Evolutionary conservation across 2,797 vertebrate species (phyloP).

Genomic region (Amazona ochrocephala): DNA sequence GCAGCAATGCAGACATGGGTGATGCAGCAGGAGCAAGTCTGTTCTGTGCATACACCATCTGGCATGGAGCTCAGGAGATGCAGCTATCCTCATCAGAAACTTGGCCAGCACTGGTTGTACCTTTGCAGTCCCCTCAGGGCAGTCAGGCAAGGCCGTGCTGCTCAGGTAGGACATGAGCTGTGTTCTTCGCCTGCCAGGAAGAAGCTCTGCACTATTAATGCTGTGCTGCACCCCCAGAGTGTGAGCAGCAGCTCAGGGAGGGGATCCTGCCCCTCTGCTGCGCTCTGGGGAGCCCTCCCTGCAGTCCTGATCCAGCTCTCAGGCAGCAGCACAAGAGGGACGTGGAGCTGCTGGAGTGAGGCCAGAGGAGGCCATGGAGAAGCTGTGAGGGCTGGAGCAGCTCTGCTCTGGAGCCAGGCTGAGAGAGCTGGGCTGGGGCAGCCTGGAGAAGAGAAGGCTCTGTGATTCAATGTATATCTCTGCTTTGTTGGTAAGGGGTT

Average conservation of each 20-base stretch:
- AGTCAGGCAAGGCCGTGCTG: too few relatives aligned
- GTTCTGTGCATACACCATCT: neutral
- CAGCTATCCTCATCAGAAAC: neutral
- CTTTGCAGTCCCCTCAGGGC: neutral
- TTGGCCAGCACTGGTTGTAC: neutral
- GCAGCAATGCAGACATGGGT: neutral
- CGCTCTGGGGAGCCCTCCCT: neutral
- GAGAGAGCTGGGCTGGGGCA: neutral
- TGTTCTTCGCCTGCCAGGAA: fast-evolving
- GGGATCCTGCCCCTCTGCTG: neutral
- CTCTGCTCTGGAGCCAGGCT: neutral
- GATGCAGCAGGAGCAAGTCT: fast-evolving
- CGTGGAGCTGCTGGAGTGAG: fast-evolving
- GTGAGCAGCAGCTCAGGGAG: neutral
- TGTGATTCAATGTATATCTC: neutral
- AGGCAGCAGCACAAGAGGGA: neutral
- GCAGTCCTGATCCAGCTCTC: neutral
- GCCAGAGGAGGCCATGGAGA: neutral
- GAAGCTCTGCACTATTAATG: neutral
- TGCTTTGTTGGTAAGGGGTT: too few relatives aligned
- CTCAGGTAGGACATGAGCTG: fast-evolving
- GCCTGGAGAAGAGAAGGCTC: neutral
- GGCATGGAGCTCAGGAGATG: neutral
- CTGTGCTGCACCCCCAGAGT: neutral
- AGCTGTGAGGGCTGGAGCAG: neutral